Conservation (phyloP, 2,113 vertebrate species). For the Callipepla squamata region DNA sequence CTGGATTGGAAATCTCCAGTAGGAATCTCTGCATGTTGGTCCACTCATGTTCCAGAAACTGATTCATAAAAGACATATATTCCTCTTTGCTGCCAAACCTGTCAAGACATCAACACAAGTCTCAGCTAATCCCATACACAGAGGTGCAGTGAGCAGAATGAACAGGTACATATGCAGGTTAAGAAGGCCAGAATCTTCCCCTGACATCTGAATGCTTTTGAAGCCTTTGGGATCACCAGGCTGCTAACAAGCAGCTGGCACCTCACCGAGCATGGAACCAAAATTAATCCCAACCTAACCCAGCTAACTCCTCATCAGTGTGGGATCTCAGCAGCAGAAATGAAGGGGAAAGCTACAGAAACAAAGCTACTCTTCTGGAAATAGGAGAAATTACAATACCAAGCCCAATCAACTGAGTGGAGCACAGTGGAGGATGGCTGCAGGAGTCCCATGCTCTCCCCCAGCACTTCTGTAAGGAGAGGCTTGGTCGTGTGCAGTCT, state of each 20-base stretch:
- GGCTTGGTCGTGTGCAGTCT: neutral
- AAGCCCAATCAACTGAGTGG: neutral
- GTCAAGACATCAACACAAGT: neutral
- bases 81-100: conserved; percentile 98
- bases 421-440: fast-evolving
- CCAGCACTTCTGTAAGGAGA: neutral
- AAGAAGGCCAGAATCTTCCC: neutral
- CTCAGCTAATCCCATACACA: neutral
- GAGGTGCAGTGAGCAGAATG: neutral
- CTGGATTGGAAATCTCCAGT: conserved; percentile 95
- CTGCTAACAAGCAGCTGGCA: neutral
- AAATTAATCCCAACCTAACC: neutral
- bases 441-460: too few species aligned
- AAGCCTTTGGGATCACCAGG: neutral
- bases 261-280: neutral
- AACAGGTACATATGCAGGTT: fast-evolving
- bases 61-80: conserved; percentile 99
- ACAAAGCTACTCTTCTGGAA: neutral
- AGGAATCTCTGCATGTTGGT: conserved; percentile 97
- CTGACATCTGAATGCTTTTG: neutral
- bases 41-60: conserved; percentile 97
- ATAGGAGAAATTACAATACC: neutral
- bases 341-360: neutral
- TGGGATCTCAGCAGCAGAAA: neutral
- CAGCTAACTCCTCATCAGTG: fast-evolving